Evolutionary conservation across 2,888 invertebrate species (phyloP), one percentile per base, ranked within the genome.

Genomic region (Himalopsyche kuldschensis): DNA sequence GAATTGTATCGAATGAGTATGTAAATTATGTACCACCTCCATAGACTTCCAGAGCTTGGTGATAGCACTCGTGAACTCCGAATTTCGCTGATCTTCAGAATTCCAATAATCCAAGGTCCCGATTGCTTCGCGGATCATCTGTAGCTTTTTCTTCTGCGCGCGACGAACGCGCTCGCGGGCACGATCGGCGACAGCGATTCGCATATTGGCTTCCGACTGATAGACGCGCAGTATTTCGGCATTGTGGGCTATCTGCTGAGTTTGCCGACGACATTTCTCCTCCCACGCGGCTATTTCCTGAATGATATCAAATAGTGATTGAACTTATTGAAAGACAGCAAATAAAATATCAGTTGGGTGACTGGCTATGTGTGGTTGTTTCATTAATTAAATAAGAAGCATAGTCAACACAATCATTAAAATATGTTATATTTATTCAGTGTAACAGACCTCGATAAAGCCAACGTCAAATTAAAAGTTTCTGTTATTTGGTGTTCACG

Each of bases 251-350:
- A 92, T 89, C 87, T 91, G 91, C 77, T 87, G 87, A 78, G 91
- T 91, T 85, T 92, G 91, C 0, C 89, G 89, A 1, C 89, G 86
- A 0, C 91, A 89, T 11, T 91, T 89, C 0, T 88, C 88, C n/a
- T 84, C 81, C 91, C 91, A 92, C 88, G 90, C 91, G 32, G 87
- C 88, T 82, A 90, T 89, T 1, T 91, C 91, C 91, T 92, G 83
- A 11, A 46, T 63, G 6, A 10, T 2, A 63, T 24, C 3, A 20
- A 69, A 30, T 30, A 69, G 1, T 3, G 4, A 15, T n/a, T n/a
- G n/a, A n/a, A n/a, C 10, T 35, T 35, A 35, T 35, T 35, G 35
- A 10, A 32, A 2, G 32, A 32, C 32, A 32, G 6, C 2, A 32
- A 32, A 32, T 32, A 32, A 4, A 4, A 32, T 32, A 32, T 5